Percentiles rank a stretch among this genome's conserved stretches.
Conservation (phyloP, 2,797 vertebrate species). For the Sparidentex hasta region DNA sequence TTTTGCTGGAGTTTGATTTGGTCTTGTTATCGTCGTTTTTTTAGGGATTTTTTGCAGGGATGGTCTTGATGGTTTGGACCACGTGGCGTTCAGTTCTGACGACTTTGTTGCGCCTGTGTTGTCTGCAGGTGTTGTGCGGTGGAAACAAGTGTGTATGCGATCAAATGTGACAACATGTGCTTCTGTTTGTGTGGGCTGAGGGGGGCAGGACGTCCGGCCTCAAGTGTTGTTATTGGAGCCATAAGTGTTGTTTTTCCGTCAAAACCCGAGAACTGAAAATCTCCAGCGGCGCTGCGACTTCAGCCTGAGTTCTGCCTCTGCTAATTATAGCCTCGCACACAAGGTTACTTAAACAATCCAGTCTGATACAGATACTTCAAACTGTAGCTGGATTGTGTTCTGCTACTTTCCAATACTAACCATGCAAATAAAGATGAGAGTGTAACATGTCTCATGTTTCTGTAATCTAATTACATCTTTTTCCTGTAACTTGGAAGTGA, state of each 20-base stretch:
- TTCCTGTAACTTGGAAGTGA: background rate
- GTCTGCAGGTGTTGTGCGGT: background rate
- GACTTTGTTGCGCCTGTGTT: background rate
- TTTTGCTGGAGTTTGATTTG: background rate
- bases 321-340: constrained; percentile 23
- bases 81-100: background rate
- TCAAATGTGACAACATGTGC: constrained; percentile 2
- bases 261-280: constrained; percentile 30
- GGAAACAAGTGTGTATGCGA: constrained; percentile 9
- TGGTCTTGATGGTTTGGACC: background rate
- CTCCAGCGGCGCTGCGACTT: background rate
- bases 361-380: too few relatives aligned
- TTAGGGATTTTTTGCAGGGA: background rate
- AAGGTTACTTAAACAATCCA: too few relatives aligned
- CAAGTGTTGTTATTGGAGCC: constrained; percentile 42
- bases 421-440: too few relatives aligned
- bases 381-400: too few relatives aligned
- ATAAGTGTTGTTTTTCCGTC: constrained; percentile 19
- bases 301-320: background rate
- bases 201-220: constrained; percentile 45
- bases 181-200: constrained; percentile 28
- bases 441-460: too few relatives aligned
- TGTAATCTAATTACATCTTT: too few relatives aligned
- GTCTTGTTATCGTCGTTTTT: background rate
- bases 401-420: too few relatives aligned